Conservation (phyloP, 2,113 vertebrate species). For the Aldabrachelys gigantea region DNA sequence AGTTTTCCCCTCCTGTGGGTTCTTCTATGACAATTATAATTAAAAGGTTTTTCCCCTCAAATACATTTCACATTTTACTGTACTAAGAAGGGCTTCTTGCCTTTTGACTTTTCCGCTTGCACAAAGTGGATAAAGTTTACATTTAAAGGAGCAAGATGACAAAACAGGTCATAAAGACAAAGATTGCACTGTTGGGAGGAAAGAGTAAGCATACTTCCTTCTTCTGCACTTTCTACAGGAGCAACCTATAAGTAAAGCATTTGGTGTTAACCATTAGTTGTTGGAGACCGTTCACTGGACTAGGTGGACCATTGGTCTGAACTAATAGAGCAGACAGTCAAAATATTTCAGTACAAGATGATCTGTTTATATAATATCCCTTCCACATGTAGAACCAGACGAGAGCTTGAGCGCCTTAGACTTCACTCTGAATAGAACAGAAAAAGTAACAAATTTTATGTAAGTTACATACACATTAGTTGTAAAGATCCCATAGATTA, state of each 20-base stretch:
- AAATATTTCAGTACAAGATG: neutral
- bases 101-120: neutral
- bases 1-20: neutral
- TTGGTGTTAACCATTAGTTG: neutral
- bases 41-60: neutral
- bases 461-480: conserved; percentile 92
- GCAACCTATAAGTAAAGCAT: neutral
- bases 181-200: neutral
- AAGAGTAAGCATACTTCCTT: neutral
- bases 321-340: neutral
- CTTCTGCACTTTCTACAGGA: neutral
- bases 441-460: neutral
- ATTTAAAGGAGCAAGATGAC: neutral
- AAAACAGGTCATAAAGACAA: neutral
- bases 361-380: neutral
- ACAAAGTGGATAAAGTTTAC: neutral
- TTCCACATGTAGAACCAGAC: neutral
- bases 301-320: neutral
- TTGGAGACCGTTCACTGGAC: neutral
- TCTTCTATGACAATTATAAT: neutral
- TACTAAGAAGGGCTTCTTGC: neutral
- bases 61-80: neutral
- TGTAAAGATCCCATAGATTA: conserved; percentile 97
- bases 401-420: neutral
- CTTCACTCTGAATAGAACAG: neutral